A percentile compares a stretch with the other conserved stretches of the same genome.
Conservation (phyloP, 92 coral and sea anemone genomes). For the Nematostella vectensis region DNA sequence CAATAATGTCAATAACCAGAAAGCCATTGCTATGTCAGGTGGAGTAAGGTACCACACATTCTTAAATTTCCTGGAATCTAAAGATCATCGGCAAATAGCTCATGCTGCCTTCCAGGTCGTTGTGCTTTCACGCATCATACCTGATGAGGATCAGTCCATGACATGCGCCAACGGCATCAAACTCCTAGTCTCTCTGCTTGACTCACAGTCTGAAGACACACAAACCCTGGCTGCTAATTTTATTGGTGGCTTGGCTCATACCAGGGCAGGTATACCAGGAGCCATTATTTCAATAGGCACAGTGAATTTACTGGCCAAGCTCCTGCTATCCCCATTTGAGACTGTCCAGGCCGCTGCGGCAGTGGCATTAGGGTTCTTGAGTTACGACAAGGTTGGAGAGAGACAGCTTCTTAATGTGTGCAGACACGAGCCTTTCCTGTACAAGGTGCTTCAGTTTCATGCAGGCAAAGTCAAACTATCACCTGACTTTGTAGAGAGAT, state of each 20-base stretch:
- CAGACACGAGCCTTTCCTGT: conserved; percentile 83
- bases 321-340: conserved; percentile 71
- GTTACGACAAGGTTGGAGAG: conserved; percentile 85
- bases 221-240: conserved; percentile 83
- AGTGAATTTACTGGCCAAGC: conserved; percentile 53
- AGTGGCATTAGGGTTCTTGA: conserved; percentile 85
- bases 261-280: conserved; percentile 95
- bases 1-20: conserved; percentile 83
- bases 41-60: conserved; percentile 76
- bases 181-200: conserved; percentile 61
- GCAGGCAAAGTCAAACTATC: conserved; percentile 92
- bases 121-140: conserved; percentile 80
- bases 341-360: conserved; percentile 88
- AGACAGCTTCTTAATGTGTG: conserved; percentile 85
- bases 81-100: conserved; percentile 50
- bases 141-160: conserved; percentile 84
- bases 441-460: conserved; percentile 72
- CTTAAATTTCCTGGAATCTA: conserved; percentile 57
- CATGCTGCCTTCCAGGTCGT: conserved; percentile 89
- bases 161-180: conserved; percentile 89
- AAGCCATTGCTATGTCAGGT: conserved; percentile 73
- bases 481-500: conserved; percentile 86
- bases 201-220: conserved; percentile 58
- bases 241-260: conserved; percentile 88
- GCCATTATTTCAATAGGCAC: conserved; percentile 93